These are phyloP conservation scores for Villa cingulata DNA, from an alignment of 2,888 invertebrate species.

Conservation along the genomic window DNA sequence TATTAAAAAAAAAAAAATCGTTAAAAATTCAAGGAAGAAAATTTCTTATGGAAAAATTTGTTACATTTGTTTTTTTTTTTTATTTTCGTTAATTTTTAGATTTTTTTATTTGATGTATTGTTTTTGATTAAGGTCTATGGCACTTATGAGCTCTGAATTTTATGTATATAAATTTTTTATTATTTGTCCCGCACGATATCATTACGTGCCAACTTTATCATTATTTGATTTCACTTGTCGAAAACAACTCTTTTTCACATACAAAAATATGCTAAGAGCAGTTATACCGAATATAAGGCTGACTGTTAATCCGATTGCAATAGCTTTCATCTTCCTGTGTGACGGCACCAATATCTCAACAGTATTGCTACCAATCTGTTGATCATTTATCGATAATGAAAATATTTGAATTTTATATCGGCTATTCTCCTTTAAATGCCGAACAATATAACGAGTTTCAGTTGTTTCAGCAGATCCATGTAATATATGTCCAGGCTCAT, in stretches of 20 bases:
- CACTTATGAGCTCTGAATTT: too few relatives aligned
- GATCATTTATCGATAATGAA: conserved; percentile 47
- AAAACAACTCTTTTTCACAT: conserved; percentile 33
- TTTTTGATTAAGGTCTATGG: too few relatives aligned
- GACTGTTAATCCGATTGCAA: conserved; percentile 57
- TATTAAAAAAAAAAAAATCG: too few relatives aligned
- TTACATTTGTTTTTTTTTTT: too few relatives aligned
- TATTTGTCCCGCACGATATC: too few relatives aligned
- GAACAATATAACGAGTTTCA: conserved; percentile 56
- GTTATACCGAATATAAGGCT: conserved; percentile 53
- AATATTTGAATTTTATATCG: conserved; percentile 61
- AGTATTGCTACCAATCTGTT: conserved; percentile 48
- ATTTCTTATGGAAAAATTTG: too few relatives aligned
- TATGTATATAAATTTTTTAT: too few relatives aligned
- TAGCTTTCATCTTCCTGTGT: conserved; percentile 53
- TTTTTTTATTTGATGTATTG: too few relatives aligned
- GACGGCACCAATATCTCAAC: conserved; percentile 53
- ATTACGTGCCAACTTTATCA: conserved; percentile 9
- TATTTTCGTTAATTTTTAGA: too few relatives aligned
- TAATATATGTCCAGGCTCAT: conserved; percentile 49
- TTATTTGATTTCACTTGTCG: conserved; percentile 18
- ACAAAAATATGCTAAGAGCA: conserved; percentile 46
- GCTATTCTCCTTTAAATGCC: conserved; percentile 55
- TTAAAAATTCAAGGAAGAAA: too few relatives aligned
- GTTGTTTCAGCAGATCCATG: conserved; percentile 52